phyloP scores from a whole-genome alignment of 2,797 vertebrate genomes.

The Protosalanx chinensis region DNA sequence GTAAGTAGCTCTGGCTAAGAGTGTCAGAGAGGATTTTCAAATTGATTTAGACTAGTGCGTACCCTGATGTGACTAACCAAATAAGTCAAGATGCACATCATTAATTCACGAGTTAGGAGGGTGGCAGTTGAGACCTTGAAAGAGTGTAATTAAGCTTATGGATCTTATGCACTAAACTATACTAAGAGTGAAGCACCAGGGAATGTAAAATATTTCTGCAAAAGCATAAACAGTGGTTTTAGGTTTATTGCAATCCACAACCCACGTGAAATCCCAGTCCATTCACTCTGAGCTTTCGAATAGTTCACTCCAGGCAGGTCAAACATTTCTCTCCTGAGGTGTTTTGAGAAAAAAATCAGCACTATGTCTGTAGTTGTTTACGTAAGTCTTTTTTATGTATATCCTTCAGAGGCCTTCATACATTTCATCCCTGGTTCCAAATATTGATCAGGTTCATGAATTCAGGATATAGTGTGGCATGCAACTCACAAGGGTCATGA shows the following conservation, averaged over 20 bases:
- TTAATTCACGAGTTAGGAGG: constrained; percentile 72
- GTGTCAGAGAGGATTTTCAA: constrained; percentile 44
- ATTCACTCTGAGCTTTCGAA: constrained; percentile 49
- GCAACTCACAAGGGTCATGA: too few species aligned
- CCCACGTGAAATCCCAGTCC: constrained; percentile 38
- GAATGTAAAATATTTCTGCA: constrained; percentile 40
- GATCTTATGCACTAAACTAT: constrained; percentile 54
- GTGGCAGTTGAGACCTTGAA: constrained; percentile 66
- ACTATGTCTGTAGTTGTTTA: too few species aligned
- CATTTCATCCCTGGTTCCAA: too few species aligned
- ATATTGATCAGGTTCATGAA: too few species aligned
- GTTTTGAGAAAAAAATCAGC: constrained; percentile 28
- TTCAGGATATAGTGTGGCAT: too few species aligned
- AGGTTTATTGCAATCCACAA: constrained; percentile 42
- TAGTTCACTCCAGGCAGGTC: constrained; percentile 2
- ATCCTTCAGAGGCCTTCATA: too few species aligned
- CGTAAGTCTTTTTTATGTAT: too few species aligned
- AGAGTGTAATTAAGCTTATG: constrained; percentile 74
- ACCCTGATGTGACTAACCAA: constrained; percentile 59
- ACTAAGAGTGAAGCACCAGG: constrained; percentile 26
- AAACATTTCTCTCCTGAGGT: constrained; percentile 22
- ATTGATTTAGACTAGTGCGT: constrained; percentile 60
- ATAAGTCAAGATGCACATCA: constrained; percentile 68
- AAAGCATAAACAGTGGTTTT: constrained; percentile 33
- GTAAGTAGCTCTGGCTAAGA: too few species aligned